phyloP scores from a whole-genome alignment of 2,113 vertebrate species.

The Prolemur simus region DNA sequence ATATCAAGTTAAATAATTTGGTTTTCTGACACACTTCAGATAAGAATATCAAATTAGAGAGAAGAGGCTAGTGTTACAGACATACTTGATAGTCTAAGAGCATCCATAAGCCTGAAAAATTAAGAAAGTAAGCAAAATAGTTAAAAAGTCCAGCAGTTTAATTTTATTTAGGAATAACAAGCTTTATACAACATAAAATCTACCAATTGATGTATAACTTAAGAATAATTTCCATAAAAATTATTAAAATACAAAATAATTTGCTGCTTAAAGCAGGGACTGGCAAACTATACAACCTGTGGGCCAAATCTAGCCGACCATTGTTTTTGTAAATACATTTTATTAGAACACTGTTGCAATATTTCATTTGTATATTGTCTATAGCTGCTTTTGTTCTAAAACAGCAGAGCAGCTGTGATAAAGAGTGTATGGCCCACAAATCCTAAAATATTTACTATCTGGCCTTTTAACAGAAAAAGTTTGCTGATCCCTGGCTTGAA shows the following conservation, averaged over 20 bases:
- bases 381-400: background rate
- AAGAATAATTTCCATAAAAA: background rate
- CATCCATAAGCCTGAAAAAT: background rate
- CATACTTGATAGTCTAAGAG: background rate
- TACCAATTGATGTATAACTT: background rate
- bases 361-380: background rate
- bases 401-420: background rate
- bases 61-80: background rate
- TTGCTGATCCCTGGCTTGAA: background rate
- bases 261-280: background rate
- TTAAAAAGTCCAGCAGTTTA: slow-evolving; percentile 15
- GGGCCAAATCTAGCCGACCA: background rate
- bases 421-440: background rate
- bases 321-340: slow-evolving; percentile 25
- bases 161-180: slow-evolving; percentile 15
- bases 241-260: slow-evolving; percentile 47
- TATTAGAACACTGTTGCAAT: background rate
- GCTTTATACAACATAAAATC: background rate
- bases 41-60: background rate
- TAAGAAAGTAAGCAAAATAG: background rate
- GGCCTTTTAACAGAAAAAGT: background rate
- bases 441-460: background rate
- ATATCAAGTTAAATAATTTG: slow-evolving; percentile 12
- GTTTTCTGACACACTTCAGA: slow-evolving; percentile 1
- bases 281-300: background rate